phyloP scores from a whole-genome alignment of 2,113 vertebrate genomes.

The Macrotus californicus region DNA sequence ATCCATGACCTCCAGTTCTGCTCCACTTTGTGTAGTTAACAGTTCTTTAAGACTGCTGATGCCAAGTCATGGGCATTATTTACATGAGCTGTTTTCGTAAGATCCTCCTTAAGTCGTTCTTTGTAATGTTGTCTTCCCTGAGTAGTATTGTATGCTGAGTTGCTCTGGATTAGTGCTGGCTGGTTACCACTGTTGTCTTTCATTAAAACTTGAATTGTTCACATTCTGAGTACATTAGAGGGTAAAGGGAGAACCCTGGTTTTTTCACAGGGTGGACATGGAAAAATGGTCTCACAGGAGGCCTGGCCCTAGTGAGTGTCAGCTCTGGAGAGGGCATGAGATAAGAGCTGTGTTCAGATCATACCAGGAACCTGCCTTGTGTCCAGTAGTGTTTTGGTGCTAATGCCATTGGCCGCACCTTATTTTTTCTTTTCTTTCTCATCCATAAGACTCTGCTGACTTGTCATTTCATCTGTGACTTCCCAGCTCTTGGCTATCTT shows the following conservation, averaged over 20 bases:
- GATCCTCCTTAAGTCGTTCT: not conserved
- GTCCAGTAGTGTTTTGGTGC: not conserved
- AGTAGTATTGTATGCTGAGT: not conserved
- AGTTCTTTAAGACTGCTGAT: not conserved
- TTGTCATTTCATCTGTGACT: not conserved
- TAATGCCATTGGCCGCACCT: not conserved
- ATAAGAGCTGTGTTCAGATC: not conserved
- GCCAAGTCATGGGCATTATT: not conserved
- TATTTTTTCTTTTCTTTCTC: not conserved
- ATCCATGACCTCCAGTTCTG: not conserved
- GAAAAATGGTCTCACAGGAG: not conserved
- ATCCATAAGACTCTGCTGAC: not conserved
- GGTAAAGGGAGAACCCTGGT: not conserved
- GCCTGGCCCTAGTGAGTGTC: not conserved
- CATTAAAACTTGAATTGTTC: not conserved
- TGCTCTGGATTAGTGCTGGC: not conserved
- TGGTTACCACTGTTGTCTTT: not conserved
- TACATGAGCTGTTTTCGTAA: not conserved
- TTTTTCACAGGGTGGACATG: not conserved
- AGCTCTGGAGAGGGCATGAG: not conserved
- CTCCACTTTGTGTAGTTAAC: not conserved
- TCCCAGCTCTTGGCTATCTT: not conserved
- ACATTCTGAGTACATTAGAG: not conserved
- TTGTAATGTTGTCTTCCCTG: not conserved
- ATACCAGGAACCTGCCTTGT: not conserved